A percentile compares a stretch with the other conserved stretches of the same genome.
Conservation (phyloP, 2,113 vertebrate genomes). For the Rhombomys opimus region DNA sequence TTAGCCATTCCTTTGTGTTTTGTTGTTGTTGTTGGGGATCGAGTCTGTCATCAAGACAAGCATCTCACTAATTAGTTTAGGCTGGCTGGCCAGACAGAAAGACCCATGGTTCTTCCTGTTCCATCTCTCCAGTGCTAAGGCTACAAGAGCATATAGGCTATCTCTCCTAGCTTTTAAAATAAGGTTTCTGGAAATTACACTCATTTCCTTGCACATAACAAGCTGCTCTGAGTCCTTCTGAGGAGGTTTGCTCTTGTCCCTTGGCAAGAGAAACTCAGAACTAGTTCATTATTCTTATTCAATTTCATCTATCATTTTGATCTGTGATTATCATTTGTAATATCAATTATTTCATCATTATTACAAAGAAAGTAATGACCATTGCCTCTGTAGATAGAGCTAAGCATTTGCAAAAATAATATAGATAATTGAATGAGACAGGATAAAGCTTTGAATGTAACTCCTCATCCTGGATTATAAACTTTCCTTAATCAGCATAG, state of each 20-base stretch:
- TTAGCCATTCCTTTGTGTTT: not conserved
- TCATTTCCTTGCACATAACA: not conserved
- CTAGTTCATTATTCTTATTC: not conserved
- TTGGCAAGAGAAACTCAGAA: not conserved
- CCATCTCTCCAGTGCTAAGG: not conserved
- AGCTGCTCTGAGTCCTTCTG: not conserved
- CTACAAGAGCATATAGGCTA: too few species aligned
- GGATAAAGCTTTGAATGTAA: not conserved
- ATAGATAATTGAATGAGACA: not conserved
- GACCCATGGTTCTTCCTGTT: not conserved
- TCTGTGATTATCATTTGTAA: not conserved
- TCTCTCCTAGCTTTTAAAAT: not conserved
- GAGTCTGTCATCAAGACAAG: not conserved
- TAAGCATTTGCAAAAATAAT: not conserved
- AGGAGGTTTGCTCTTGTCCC: too few species aligned
- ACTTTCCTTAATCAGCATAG: not conserved
- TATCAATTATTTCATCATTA: not conserved
- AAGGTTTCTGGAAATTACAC: not conserved
- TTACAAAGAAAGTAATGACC: not conserved
- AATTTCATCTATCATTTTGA: slow-evolving; percentile 32
- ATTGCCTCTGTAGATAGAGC: slow-evolving; percentile 7
- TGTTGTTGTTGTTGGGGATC: not conserved
- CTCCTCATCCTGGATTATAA: not conserved
- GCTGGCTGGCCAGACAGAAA: not conserved
- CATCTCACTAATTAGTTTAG: not conserved